These are phyloP conservation scores for Neogale vison DNA, from an alignment of 2,113 vertebrate species.

Conservation along the genomic window DNA sequence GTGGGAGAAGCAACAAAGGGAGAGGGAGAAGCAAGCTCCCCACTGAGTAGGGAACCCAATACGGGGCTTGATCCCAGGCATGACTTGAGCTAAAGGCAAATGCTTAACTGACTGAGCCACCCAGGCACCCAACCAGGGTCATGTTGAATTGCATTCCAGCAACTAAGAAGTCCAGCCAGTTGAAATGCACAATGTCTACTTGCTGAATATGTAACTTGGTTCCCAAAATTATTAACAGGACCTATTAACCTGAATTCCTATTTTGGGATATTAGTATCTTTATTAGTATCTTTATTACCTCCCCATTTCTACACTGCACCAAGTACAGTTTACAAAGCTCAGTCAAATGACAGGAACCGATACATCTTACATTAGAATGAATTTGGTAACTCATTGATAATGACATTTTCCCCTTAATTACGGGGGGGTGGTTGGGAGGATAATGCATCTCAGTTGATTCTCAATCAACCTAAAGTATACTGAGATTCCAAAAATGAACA, in stretches of 20 bases:
- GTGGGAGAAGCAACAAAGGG: too few species aligned
- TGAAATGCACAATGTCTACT: background rate
- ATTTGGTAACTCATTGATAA: background rate
- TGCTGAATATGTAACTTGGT: background rate
- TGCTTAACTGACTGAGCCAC: background rate
- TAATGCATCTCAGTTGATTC: background rate
- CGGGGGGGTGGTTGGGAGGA: background rate
- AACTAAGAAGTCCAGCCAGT: background rate
- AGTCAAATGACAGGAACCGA: background rate
- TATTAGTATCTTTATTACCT: background rate
- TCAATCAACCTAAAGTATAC: background rate
- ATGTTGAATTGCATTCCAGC: background rate
- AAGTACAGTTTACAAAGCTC: background rate
- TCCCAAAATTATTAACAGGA: background rate
- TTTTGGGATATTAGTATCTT: background rate
- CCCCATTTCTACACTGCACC: background rate
- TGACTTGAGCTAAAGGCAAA: background rate
- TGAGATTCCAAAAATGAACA: background rate
- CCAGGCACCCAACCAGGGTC: background rate
- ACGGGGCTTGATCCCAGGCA: background rate
- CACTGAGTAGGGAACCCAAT: too few species aligned
- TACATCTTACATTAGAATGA: background rate
- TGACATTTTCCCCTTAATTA: background rate
- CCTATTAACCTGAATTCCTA: background rate
- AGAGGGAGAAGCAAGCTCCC: too few species aligned